Conservation (phyloP, 2,797 vertebrate species). For the Pelochelys cantorii region DNA sequence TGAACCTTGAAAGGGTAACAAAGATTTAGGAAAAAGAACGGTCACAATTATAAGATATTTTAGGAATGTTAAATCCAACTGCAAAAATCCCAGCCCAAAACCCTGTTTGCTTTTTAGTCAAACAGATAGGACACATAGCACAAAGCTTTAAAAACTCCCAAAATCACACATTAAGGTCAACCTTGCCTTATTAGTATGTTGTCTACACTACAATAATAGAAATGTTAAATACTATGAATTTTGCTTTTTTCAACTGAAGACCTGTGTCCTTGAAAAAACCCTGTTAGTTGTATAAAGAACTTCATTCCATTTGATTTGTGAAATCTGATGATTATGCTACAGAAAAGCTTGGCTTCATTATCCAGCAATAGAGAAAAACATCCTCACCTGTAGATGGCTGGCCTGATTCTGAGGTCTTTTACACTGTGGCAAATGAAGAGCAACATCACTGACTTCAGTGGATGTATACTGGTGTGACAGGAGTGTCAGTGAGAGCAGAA, state of each 20-base stretch:
- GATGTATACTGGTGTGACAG: constrained; percentile 37
- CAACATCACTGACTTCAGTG: constrained; percentile 21
- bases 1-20: not conserved
- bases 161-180: not conserved
- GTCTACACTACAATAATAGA: constrained; percentile 32
- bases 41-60: not conserved
- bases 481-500: not conserved
- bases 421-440: not conserved
- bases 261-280: constrained; percentile 51
- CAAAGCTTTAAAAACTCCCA: constrained; percentile 21
- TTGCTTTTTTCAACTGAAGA: not conserved
- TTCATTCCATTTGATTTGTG: constrained; percentile 23
- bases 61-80: not conserved
- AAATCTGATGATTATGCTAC: constrained; percentile 13
- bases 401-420: not conserved
- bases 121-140: not conserved
- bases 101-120: not conserved
- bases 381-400: constrained; percentile 34
- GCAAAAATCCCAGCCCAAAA: not conserved
- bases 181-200: not conserved
- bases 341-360: constrained; percentile 43
- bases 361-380: constrained; percentile 40
- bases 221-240: constrained; percentile 20
- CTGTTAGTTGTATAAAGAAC: constrained; percentile 26
- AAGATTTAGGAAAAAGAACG: not conserved